Evolutionary conservation across 1,140 invertebrate species (phyloP), one percentile per base, ranked within the genome.

Genomic region (Latrodectus geometricus): DNA sequence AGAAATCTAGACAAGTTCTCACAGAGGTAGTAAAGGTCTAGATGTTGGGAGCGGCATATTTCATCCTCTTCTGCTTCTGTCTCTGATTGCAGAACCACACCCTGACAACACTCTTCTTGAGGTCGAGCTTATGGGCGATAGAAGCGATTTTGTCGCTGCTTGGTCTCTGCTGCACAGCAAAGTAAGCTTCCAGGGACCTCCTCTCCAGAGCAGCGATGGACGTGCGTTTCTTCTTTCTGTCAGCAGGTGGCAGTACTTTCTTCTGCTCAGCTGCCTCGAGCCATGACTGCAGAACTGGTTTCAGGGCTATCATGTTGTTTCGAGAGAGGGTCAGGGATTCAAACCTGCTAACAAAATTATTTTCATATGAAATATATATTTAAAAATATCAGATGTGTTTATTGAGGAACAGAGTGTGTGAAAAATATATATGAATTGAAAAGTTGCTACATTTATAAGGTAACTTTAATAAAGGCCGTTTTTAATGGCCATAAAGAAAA

Each of bases 31-130:
- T 3, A 35, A 5, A 35, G 35, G 35, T 35, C 35, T 35, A 35
- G 5, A 35, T 61, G 54, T 56, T n/a, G 14, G 5, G 61, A 9
- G 96, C 96, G 20, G 96, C 97, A 92, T 99, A 99, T 92, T 99
- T 99, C 97, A 99, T 99, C 89, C 98, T 93, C 92, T 99, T 99
- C 93, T 99, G 97, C 94, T 99, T 99, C 92, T 99, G 97, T 89
- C 98, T 94, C 92, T 99, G 98, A 92, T 99, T 99, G 91, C 99
- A 99, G 92, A 99, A 99, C 99, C 99, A 99, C 74, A 99, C 99
- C 81, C 99, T 94, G 9, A 99, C 99, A 69, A 99, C 99, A 92
- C 99, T 99, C 93, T 99, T 99, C 93, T 99, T 99, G 77, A 99
- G 93, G 92, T 99, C 98, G 87, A 99, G 93, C 91, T 99, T 99